Base-by-base conservation (phyloP, 2,888 invertebrate species). In the Calliscelio sp. region DNA sequence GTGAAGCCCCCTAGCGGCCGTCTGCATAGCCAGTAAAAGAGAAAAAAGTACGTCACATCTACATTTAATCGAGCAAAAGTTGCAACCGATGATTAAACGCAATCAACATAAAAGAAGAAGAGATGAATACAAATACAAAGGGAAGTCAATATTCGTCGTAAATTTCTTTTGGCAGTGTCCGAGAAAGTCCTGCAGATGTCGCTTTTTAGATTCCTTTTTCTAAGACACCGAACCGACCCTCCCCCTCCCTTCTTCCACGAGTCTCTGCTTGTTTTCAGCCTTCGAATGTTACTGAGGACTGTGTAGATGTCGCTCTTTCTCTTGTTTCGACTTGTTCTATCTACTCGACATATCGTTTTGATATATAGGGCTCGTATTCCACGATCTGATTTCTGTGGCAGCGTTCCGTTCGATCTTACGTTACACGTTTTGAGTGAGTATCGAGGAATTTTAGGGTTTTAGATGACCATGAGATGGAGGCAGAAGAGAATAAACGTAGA, bases 1-100 rank as follows among this genome's bases (percentile, higher is more conserved):
- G 90, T 93, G 18, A 93, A 93, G 78, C 91, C 92, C 85, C 95
- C 94, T 66, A 93, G 94, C 53, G 94, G 95, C 81, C 94, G 94
- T 81, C 91, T 94, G 85, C 94, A 94, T 89, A 93, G 92, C 87
- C 93, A 93, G 90, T 93, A 91, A 91, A 89, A 44, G 0, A 10
- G 68, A 35, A 5, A 35, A 35, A 32, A 32, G 14, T 11, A 35
- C 10, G 1, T 35, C 2, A 41, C 28, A 28, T 16, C 51, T 35
- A 55, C 16, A 51, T 41, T 63, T 49, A 61, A 41, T 51, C 63
- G 25, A 25, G 16, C 35, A n/a, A 59, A 49, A 78, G 49, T 20
- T 35, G 24, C 61, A 63, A 63, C 25, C 24, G 49, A 53, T 46
- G 35, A 16, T 14, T 32, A 32, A 32, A 32, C 5, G 14, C 38